Evolutionary conservation across 2,113 vertebrate genomes (phyloP).

Genomic region (Phasianus colchicus): DNA sequence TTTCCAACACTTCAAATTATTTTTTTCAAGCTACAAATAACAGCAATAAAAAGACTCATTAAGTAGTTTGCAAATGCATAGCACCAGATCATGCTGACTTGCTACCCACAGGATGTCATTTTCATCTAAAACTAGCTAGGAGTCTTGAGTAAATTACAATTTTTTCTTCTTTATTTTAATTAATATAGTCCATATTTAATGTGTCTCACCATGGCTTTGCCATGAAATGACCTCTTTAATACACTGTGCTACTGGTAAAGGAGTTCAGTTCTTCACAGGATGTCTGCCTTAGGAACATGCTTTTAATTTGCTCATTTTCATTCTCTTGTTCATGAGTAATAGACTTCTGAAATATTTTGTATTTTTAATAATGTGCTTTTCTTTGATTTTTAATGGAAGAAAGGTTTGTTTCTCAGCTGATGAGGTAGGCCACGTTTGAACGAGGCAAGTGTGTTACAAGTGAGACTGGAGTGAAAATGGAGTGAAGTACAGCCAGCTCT

Average conservation of each 20-base stretch:
- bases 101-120: not conserved
- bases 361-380: not conserved
- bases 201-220: not conserved
- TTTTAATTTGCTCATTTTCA: not conserved
- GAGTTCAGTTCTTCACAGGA: not conserved
- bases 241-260: not conserved
- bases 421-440: not conserved
- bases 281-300: not conserved
- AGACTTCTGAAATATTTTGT: not conserved
- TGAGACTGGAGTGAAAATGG: not conserved
- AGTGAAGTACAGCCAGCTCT: not conserved
- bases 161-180: not conserved
- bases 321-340: not conserved
- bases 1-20: not conserved
- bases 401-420: not conserved
- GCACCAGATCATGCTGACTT: not conserved
- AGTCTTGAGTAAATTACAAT: conserved; percentile 3
- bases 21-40: conserved; percentile 14
- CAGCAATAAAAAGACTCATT: conserved; percentile 12
- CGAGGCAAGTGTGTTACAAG: not conserved
- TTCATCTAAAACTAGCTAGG: not conserved
- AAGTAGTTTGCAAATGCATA: not conserved
- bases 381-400: not conserved
- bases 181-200: not conserved
- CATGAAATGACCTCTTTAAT: not conserved